These are phyloP conservation scores for Nannospalax galili DNA, from an alignment of 2,113 vertebrate species.

Conservation along the genomic window DNA sequence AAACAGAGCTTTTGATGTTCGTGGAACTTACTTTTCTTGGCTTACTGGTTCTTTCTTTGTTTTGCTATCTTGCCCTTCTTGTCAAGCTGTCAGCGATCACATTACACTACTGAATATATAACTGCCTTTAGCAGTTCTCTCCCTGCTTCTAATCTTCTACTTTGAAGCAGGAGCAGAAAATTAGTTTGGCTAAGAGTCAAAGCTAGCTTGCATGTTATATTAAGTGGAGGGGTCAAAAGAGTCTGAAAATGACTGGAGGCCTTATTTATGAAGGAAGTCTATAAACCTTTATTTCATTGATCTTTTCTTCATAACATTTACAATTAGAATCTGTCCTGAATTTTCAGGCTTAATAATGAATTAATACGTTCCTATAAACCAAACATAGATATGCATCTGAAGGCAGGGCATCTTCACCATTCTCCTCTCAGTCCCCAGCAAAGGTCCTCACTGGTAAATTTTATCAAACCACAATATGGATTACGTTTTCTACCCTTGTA, in stretches of 20 bases:
- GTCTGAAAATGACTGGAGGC: not conserved
- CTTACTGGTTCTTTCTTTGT: not conserved
- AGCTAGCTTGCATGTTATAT: not conserved
- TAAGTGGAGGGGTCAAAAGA: slow-evolving; percentile 15
- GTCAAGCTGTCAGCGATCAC: slow-evolving; percentile 43
- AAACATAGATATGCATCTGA: no score
- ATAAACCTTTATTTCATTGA: not conserved
- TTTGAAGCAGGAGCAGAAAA: slow-evolving; percentile 67
- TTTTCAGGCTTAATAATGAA: not conserved
- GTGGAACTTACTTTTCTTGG: not conserved
- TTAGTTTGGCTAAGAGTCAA: slow-evolving; percentile 65
- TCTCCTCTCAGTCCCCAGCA: not conserved
- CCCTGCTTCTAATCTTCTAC: slow-evolving; percentile 27
- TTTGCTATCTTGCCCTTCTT: slow-evolving; percentile 44
- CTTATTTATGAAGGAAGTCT: slow-evolving; percentile 15
- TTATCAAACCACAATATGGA: not conserved
- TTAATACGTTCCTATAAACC: not conserved
- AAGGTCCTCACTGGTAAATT: not conserved
- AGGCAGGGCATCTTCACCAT: not conserved
- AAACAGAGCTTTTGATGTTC: not conserved
- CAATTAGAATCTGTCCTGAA: not conserved
- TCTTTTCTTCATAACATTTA: slow-evolving; percentile 13
- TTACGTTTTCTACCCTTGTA: not conserved
- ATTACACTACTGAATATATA: slow-evolving; percentile 48
- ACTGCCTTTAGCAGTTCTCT: slow-evolving; percentile 36